These are phyloP conservation scores for Drosophila parthenogenetica DNA, from an alignment of 2,888 invertebrate species.

Conservation along the genomic window DNA sequence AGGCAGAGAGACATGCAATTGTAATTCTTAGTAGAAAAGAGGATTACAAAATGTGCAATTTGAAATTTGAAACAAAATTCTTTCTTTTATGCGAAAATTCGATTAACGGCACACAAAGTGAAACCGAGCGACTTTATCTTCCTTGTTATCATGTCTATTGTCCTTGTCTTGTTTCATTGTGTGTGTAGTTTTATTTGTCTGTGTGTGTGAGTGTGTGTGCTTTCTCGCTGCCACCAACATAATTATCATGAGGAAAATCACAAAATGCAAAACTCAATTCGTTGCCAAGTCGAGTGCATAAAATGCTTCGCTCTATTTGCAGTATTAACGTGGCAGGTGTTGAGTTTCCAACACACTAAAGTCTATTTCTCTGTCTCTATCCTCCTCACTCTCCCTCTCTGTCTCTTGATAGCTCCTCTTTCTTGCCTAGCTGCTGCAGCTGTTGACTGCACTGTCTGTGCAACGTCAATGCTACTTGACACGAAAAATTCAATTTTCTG, in stretches of 20 bases:
- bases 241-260: constrained; percentile 20
- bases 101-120: constrained; percentile 22
- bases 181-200: not conserved
- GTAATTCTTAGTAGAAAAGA: constrained; percentile 7
- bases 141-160: constrained; percentile 3
- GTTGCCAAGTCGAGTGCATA: constrained; percentile 53
- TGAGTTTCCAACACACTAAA: constrained; percentile 40
- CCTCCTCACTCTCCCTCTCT: not conserved
- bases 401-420: too few relatives aligned
- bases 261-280: constrained; percentile 13
- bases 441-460: constrained; percentile 28
- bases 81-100: constrained; percentile 18
- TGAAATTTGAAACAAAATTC: constrained; percentile 15
- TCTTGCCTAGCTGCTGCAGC: not conserved
- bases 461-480: constrained; percentile 71
- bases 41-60: constrained; percentile 28
- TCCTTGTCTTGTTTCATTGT: not conserved
- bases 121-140: constrained; percentile 7
- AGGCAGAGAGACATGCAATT: constrained; percentile 13
- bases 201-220: constrained; percentile 5
- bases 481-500: constrained; percentile 75
- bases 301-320: constrained; percentile 56
- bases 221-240: constrained; percentile 10
- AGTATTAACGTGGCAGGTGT: constrained; percentile 49
- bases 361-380: constrained; percentile 3